Evolutionary conservation across 2,888 invertebrate species (phyloP).

Genomic region (Microplitis manilae): DNA sequence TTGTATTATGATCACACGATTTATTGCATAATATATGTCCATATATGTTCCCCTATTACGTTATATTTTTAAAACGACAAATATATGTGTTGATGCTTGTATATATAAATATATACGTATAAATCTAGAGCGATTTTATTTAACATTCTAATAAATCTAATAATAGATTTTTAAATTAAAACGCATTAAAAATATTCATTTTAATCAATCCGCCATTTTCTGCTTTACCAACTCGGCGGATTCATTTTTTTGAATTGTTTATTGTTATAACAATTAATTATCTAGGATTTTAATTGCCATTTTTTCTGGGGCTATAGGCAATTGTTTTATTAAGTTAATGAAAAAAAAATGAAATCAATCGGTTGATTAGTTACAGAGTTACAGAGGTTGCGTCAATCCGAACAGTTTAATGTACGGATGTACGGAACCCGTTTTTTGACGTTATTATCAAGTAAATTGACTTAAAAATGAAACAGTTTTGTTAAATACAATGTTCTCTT

Average conservation of each 20-base stretch:
- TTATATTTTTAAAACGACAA: conserved; percentile 33
- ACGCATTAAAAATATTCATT: too few species aligned
- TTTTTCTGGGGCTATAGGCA: not conserved
- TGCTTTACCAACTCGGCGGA: too few species aligned
- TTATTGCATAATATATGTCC: conserved; percentile 56
- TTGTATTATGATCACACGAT: conserved; percentile 56
- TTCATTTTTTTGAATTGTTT: too few species aligned
- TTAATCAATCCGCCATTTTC: too few species aligned
- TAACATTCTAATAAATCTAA: not conserved
- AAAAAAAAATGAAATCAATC: not conserved
- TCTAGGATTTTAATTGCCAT: not conserved
- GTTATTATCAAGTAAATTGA: not conserved
- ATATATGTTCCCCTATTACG: conserved; percentile 55
- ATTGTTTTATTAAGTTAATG: not conserved
- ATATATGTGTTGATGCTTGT: conserved; percentile 3
- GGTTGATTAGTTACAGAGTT: not conserved
- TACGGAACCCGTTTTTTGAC: not conserved
- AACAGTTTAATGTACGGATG: not conserved
- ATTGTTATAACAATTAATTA: not conserved
- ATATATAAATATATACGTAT: not conserved
- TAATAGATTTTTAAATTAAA: too few species aligned
- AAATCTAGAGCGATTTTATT: not conserved
- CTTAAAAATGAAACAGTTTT: not conserved
- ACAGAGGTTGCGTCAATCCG: not conserved
- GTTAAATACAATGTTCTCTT: not conserved